Percentiles rank a stretch among this genome's conserved stretches.
Conservation (phyloP, 2,797 vertebrate species). For the Argentina silus region DNA sequence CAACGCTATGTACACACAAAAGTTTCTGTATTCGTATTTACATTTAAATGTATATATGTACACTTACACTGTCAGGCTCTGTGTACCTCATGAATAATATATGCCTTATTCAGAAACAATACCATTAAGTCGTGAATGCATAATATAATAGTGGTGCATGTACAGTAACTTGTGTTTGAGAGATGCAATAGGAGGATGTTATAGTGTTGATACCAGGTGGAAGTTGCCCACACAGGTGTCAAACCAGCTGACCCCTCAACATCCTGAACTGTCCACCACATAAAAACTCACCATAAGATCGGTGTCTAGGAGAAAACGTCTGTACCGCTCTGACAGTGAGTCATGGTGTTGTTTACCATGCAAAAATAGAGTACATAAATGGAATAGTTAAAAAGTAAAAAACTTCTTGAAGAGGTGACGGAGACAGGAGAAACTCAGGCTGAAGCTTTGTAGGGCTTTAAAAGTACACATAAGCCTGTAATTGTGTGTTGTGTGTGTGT, state of each 20-base stretch:
- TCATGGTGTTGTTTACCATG: constrained; percentile 11
- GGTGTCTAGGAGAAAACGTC: no score
- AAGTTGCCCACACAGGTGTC: no score
- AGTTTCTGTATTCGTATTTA: constrained; percentile 16
- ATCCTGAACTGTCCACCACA: no score
- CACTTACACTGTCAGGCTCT: constrained; percentile 45
- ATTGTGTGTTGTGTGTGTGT: neutral
- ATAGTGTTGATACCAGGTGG: no score
- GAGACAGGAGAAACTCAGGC: constrained; percentile 13
- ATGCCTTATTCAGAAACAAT: constrained; percentile 44
- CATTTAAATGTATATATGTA: constrained; percentile 26
- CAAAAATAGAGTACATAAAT: constrained; percentile 6
- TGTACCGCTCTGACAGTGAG: neutral
- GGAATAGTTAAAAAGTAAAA: constrained; percentile 2
- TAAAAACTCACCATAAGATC: no score
- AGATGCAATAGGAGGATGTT: constrained; percentile 5
- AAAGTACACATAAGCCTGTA: neutral
- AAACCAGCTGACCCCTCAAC: no score
- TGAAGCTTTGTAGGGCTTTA: constrained; percentile 35
- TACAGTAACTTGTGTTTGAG: constrained; percentile 35
- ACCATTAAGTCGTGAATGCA: constrained; percentile 58
- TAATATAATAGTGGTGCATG: constrained; percentile 48
- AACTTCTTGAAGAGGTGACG: constrained; percentile 9
- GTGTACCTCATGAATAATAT: constrained; percentile 55
- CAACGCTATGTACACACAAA: constrained; percentile 10